Evolutionary conservation across 2,888 invertebrate genomes (phyloP).

Genomic region (Agonopterix heracliana): DNA sequence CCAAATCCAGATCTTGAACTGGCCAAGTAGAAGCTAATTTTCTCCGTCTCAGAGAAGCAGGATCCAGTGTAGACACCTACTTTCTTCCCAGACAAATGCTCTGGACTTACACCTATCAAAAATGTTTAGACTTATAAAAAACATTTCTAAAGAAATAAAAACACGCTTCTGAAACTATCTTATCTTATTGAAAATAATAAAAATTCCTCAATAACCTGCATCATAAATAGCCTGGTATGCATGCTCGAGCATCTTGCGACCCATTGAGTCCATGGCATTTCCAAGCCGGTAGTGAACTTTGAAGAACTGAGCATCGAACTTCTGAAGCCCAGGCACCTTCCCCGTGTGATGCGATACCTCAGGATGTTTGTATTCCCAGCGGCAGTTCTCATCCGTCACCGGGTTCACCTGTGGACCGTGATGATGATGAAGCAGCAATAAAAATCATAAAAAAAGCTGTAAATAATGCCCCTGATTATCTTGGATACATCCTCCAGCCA

Average conservation of each 20-base stretch:
- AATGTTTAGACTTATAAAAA: too few species aligned
- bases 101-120: slow-evolving; percentile 75
- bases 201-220: slow-evolving; percentile 54
- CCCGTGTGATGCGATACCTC: slow-evolving; percentile 78
- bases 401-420: slow-evolving; percentile 62
- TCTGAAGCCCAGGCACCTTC: slow-evolving; percentile 74
- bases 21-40: slow-evolving; percentile 52
- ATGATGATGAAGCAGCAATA: too few species aligned
- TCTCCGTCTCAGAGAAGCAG: slow-evolving; percentile 78
- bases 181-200: too few species aligned
- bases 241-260: slow-evolving; percentile 81
- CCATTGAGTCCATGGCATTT: slow-evolving; percentile 62
- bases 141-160: too few species aligned
- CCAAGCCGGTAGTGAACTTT: slow-evolving; percentile 80
- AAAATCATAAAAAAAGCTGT: too few species aligned
- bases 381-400: slow-evolving; percentile 74
- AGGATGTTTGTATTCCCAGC: slow-evolving; percentile 43
- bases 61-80: slow-evolving; percentile 61
- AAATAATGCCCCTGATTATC: too few species aligned
- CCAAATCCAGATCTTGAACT: slow-evolving; percentile 32
- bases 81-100: slow-evolving; percentile 66
- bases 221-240: slow-evolving; percentile 84
- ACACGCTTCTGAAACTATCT: too few species aligned
- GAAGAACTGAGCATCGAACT: slow-evolving; percentile 84
- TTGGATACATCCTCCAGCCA: too few species aligned